Evolutionary conservation across 2,797 vertebrate species (phyloP).

Genomic region (Cottoperca gobio): DNA sequence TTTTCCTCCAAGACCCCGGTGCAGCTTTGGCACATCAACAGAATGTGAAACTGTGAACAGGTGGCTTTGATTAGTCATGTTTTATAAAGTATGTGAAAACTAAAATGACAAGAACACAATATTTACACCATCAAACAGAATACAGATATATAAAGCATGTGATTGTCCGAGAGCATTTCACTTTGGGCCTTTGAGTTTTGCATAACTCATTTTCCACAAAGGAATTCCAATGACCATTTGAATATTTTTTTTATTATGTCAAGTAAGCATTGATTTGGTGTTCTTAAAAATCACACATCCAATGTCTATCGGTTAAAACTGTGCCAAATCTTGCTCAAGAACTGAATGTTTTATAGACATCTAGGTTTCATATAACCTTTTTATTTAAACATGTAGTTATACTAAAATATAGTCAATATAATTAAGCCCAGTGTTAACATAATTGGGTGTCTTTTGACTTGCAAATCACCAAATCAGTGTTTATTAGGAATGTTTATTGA

Average conservation of each 20-base stretch:
- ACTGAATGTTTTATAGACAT: neutral
- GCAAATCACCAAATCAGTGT: neutral
- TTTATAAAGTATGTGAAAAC: slow-evolving; percentile 83
- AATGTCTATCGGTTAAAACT: neutral
- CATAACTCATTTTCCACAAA: neutral
- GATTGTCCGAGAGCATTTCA: neutral
- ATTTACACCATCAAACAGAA: slow-evolving; percentile 91
- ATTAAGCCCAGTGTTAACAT: slow-evolving; percentile 7
- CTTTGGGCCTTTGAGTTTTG: slow-evolving; percentile 6
- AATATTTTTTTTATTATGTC: neutral
- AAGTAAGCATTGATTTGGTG: neutral
- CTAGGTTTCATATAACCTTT: neutral
- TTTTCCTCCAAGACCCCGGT: slow-evolving; percentile 76
- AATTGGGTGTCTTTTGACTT: neutral
- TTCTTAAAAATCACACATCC: slow-evolving; percentile 1
- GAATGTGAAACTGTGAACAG: slow-evolving; percentile 41
- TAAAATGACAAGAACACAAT: slow-evolving; percentile 88
- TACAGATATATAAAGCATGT: slow-evolving; percentile 82
- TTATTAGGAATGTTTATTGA: neutral
- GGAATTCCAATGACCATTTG: neutral
- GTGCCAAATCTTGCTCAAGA: neutral
- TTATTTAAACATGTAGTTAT: neutral
- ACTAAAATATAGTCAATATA: neutral
- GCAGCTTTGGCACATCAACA: slow-evolving; percentile 58
- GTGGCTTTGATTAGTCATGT: slow-evolving; percentile 84